These are phyloP conservation scores for Aspiorhynchus laticeps DNA, from an alignment of 2,113 vertebrate species.

Conservation along the genomic window DNA sequence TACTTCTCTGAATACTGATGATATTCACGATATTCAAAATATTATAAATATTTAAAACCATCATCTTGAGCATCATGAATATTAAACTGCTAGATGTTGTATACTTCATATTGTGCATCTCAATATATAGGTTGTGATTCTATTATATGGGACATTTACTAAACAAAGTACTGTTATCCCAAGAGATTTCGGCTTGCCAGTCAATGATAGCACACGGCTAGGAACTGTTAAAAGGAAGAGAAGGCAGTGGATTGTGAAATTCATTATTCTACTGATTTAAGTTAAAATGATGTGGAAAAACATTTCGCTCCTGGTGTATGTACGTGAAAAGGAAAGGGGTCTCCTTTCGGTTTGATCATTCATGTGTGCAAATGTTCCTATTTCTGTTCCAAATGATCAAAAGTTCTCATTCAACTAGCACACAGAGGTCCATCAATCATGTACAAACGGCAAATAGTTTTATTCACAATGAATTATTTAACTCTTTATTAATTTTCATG, in stretches of 20 bases:
- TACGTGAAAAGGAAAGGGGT: constrained; percentile 33
- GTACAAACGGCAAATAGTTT: constrained; percentile 46
- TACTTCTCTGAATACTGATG: constrained; percentile 29
- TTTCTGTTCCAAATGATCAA: constrained; percentile 53
- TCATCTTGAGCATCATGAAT: constrained; percentile 24
- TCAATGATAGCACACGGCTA: constrained; percentile 1
- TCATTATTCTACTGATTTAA: constrained; percentile 51
- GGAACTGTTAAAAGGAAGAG: neutral
- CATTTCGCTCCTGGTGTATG: constrained; percentile 35
- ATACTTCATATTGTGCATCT: constrained; percentile 25
- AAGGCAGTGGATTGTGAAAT: constrained; percentile 47
- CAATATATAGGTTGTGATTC: constrained; percentile 5
- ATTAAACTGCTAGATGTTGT: neutral
- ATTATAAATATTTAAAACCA: constrained; percentile 31
- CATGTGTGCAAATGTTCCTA: constrained; percentile 57
- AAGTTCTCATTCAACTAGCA: constrained; percentile 46
- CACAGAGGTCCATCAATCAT: constrained; percentile 38
- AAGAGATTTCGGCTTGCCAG: constrained; percentile 15
- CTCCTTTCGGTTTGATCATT: constrained; percentile 55
- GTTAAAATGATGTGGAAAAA: constrained; percentile 54
- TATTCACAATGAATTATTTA: constrained; percentile 47
- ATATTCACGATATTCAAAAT: constrained; percentile 23
- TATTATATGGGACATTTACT: constrained; percentile 20
- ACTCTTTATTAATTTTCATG: constrained; percentile 3
- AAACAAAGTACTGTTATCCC: constrained; percentile 23